Evolutionary conservation across 2,888 invertebrate species (phyloP).

Genomic region (Eristalinus aeneus): DNA sequence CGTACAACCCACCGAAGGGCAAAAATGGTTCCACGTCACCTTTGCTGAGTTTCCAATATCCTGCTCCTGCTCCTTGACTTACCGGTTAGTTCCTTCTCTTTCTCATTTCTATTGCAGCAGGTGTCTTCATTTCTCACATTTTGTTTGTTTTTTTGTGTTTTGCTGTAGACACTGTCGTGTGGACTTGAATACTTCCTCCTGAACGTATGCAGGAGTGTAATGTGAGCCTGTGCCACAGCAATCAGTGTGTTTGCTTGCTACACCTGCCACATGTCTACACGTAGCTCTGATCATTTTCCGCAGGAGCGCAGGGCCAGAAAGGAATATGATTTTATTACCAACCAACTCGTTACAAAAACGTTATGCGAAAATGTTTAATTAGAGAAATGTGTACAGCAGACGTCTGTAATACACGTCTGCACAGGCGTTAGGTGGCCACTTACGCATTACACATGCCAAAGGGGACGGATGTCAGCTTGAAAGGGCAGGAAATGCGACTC

Average conservation of each 20-base stretch:
- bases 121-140: slow-evolving; percentile 47
- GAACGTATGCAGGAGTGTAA: neutral
- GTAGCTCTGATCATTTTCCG: slow-evolving; percentile 39
- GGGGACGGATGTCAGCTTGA: neutral
- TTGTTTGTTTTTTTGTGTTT: slow-evolving; percentile 13
- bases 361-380: slow-evolving; percentile 66
- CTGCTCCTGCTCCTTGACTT: slow-evolving; percentile 7
- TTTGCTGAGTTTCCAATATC: neutral
- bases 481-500: neutral
- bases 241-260: slow-evolving; percentile 47
- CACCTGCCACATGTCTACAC: slow-evolving; percentile 19
- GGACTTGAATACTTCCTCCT: slow-evolving; percentile 1
- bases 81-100: neutral
- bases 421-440: slow-evolving; percentile 39
- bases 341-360: slow-evolving; percentile 51
- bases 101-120: neutral
- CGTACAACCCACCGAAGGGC: slow-evolving; percentile 35
- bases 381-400: slow-evolving; percentile 47
- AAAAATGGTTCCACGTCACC: neutral
- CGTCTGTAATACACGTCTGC: neutral
- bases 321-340: slow-evolving; percentile 21
- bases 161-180: slow-evolving; percentile 24
- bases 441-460: slow-evolving; percentile 13
- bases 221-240: slow-evolving; percentile 26
- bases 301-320: neutral